These are phyloP conservation scores for Drymonia ruficornis DNA, from an alignment of 2,888 invertebrate species.

Conservation along the genomic window DNA sequence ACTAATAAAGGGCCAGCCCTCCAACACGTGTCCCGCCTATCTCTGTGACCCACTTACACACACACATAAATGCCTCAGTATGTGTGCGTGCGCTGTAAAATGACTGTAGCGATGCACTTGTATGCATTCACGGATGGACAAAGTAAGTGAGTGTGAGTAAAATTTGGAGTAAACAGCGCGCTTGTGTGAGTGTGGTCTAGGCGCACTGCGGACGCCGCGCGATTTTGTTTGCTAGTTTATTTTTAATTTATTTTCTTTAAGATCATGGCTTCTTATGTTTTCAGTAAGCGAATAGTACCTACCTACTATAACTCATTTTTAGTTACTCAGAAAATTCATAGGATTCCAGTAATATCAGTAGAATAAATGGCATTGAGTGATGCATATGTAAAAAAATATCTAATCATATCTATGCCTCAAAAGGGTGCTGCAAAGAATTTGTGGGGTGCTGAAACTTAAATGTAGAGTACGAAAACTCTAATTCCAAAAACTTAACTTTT, in stretches of 20 bases:
- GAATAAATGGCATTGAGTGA: no score
- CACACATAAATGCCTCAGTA: conserved; percentile 32
- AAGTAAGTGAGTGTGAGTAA: conserved; percentile 41
- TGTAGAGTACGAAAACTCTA: no score
- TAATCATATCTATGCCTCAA: no score
- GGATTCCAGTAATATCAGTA: no score
- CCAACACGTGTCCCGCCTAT: conserved; percentile 81
- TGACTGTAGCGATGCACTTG: conserved; percentile 49
- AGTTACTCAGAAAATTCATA: no score
- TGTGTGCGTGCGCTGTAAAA: conserved; percentile 43
- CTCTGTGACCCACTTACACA: conserved; percentile 81
- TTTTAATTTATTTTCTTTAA: neutral
- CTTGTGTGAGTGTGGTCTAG: conserved; percentile 56
- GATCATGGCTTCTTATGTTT: no score
- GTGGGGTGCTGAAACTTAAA: no score
- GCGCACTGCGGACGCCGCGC: conserved; percentile 37
- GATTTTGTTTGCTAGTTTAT: conserved; percentile 24
- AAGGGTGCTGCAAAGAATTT: no score
- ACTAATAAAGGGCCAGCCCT: conserved; percentile 73
- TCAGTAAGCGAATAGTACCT: no score
- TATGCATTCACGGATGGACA: conserved; percentile 46
- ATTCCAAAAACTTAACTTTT: no score
- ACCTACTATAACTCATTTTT: no score
- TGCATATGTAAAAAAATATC: no score
- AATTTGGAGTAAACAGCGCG: conserved; percentile 59